Evolutionary conservation across 2,113 vertebrate genomes (phyloP), one percentile per base, ranked within the genome.

Genomic region (Tachycineta bicolor): DNA sequence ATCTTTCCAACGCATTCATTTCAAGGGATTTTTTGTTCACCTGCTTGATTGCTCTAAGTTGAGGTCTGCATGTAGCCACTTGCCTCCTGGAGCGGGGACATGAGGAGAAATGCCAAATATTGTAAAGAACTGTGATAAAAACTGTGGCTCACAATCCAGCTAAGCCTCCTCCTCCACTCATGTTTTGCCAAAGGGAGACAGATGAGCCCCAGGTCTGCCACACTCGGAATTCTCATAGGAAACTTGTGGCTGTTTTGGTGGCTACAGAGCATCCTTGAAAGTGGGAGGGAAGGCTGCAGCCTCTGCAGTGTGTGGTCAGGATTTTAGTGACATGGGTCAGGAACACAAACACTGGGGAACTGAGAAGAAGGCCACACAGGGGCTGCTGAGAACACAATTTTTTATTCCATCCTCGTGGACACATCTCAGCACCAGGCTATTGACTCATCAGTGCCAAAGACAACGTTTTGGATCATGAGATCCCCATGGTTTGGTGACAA

Each of bases 401-500:
- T 46, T 62, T 37, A 9, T 33, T 69, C 37, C 41, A 21, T 41
- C 47, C 76, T 75, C 3, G 0, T 15, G 39, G 81, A 22, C 22
- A 13, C 7, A 19, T 37, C 31, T 43, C 14, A n/a, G 21, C 18
- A n/a, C 20, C 0, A 0, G 37, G 12, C 20, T 29, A 33, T 34
- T 74, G 46, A 89, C 28, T 62, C 65, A 46, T 43, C 22, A 16
- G 24, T 16, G 55, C 14, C 62, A 50, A 75, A 63, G 34, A 22
- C 23, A 75, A 43, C 12, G 81, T 19, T 76, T 11, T 28, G 20
- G n/a, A 26, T 31, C 14, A 24, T 24, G 39, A 87, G 19, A 63
- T 41, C 20, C 31, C 29, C 13, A 4, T 0, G 20, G 49, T 26
- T 46, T 4, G 10, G 23, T 29, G n/a, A 69, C 67, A 91, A 11